Evolutionary conservation across 1,140 invertebrate species (phyloP).

Genomic region (Bombus superbus): DNA sequence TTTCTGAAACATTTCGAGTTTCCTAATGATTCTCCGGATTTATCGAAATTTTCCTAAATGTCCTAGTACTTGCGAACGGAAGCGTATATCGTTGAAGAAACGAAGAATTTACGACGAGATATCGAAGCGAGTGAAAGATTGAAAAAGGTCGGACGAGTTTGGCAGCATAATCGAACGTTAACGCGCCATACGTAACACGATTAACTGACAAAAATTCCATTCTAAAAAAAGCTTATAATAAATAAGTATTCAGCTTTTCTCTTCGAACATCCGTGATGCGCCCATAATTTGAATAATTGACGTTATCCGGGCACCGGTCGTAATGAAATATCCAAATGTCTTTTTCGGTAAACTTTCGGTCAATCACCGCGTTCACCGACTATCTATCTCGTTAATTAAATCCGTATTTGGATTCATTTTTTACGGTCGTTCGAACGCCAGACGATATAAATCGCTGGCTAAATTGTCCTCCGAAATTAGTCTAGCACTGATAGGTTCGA

Average conservation of each 20-base stretch:
- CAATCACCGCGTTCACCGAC: constrained; percentile 53
- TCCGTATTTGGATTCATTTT: constrained; percentile 64
- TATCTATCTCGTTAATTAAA: constrained; percentile 64
- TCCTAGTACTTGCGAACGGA: too few species aligned
- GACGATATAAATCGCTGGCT: constrained; percentile 60
- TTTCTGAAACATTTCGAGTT: too few species aligned
- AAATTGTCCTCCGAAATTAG: constrained; percentile 30
- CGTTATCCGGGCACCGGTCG: constrained; percentile 30
- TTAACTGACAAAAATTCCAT: constrained; percentile 56
- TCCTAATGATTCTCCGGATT: too few species aligned
- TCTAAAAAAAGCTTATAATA: constrained; percentile 34
- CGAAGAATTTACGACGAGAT: background rate
- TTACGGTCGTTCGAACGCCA: constrained; percentile 55
- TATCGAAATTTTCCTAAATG: too few species aligned
- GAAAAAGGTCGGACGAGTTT: constrained; percentile 3
- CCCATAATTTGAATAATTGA: constrained; percentile 67
- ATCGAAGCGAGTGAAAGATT: background rate
- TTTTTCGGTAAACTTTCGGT: constrained; percentile 55
- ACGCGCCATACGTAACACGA: constrained; percentile 35
- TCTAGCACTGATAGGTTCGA: constrained; percentile 36
- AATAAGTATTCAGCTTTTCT: constrained; percentile 44
- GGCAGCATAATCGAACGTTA: background rate
- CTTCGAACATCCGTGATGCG: constrained; percentile 22
- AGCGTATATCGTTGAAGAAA: background rate
- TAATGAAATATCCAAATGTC: constrained; percentile 66